Evolutionary conservation across 2,888 invertebrate species (phyloP).

Genomic region (Myopa testacea): DNA sequence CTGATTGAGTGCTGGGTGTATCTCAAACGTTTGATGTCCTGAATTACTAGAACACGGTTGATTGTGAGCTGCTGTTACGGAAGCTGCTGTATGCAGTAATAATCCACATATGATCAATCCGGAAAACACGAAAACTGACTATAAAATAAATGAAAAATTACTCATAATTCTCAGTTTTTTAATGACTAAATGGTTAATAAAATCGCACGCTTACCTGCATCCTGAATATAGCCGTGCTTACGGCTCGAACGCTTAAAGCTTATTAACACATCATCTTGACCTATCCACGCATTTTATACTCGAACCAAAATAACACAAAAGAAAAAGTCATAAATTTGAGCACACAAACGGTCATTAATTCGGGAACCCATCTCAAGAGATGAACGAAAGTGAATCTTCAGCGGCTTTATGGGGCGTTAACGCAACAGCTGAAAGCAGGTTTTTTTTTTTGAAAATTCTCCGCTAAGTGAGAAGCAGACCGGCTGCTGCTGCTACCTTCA

Average conservation of each 20-base stretch:
- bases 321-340: not conserved
- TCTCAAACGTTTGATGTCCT: too few species aligned
- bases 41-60: too few species aligned
- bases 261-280: conserved; percentile 61
- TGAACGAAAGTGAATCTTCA: not conserved
- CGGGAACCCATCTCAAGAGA: not conserved
- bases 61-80: too few species aligned
- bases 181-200: not conserved
- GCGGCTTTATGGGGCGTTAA: too few species aligned
- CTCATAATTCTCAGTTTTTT: not conserved
- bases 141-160: conserved; percentile 37
- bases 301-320: conserved; percentile 30
- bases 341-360: not conserved
- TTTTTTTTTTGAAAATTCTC: too few species aligned
- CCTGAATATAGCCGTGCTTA: conserved; percentile 59
- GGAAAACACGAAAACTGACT: conserved; percentile 41
- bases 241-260: conserved; percentile 61
- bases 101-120: conserved; percentile 53
- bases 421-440: too few species aligned
- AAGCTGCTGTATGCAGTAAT: conserved; percentile 24
- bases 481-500: too few species aligned
- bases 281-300: conserved; percentile 63
- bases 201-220: conserved; percentile 61
- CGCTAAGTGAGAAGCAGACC: too few species aligned
- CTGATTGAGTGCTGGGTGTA: too few species aligned